Percentiles rank a stretch among this genome's conserved stretches.
Conservation (phyloP, 2,888 invertebrate species). For the Spilarctia lutea region DNA sequence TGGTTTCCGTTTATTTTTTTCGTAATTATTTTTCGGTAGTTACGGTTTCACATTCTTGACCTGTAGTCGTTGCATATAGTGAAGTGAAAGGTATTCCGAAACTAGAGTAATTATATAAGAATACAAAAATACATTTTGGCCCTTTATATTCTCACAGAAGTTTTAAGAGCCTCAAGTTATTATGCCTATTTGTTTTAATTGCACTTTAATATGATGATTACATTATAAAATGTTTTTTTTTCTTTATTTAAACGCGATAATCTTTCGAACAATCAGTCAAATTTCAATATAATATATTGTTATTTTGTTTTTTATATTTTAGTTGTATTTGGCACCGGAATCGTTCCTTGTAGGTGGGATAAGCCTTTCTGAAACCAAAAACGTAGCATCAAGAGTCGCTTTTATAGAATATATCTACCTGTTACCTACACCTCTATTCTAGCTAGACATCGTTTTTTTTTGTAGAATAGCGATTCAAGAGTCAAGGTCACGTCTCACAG, state of each 20-base stretch:
- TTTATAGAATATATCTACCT: not conserved
- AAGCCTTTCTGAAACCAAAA: too few relatives aligned
- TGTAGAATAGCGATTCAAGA: not conserved
- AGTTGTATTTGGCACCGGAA: too few relatives aligned
- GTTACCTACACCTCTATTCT: too few relatives aligned
- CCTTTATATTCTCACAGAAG: not conserved
- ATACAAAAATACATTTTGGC: not conserved
- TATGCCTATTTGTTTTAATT: too few relatives aligned
- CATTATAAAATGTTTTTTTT: not conserved
- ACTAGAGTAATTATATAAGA: slow-evolving; percentile 31
- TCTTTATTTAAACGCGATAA: not conserved
- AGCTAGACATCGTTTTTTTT: not conserved
- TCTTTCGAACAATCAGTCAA: not conserved
- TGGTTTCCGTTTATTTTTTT: not conserved
- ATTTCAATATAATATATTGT: too few relatives aligned
- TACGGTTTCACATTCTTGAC: slow-evolving; percentile 7
- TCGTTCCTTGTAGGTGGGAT: too few relatives aligned
- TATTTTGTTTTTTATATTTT: too few relatives aligned
- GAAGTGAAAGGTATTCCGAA: slow-evolving; percentile 42
- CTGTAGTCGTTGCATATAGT: not conserved
- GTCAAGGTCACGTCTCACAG: not conserved
- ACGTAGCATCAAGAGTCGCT: not conserved
- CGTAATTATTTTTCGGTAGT: slow-evolving; percentile 5
- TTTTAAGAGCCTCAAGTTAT: not conserved
- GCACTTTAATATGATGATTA: too few relatives aligned